Base-by-base conservation (phyloP, 2,797 vertebrate genomes). In the Notoglanidium macrostoma region DNA sequence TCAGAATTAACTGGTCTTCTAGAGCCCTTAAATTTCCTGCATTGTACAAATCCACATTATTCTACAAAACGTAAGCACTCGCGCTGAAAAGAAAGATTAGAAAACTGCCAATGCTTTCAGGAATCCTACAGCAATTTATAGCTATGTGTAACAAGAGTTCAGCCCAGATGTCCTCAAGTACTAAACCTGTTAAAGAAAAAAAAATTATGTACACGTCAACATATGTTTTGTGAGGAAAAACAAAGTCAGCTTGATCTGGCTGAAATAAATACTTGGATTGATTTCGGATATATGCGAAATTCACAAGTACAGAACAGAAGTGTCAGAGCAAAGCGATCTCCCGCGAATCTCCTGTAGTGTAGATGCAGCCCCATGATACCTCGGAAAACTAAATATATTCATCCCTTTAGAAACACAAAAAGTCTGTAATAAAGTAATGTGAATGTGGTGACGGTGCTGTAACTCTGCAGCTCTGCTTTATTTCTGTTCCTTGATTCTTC, bases 231-330 rank as follows among this genome's bases (percentile, higher is more conserved):
- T 26, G 17, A 68, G 68, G 40, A 86, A 86, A 84, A 83, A 17
- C 70, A 67, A 73, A 59, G 19, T 23, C 35, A 46, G 70, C 80
- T 82, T 72, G 86, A 89, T 84, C 70, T 78, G 61, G 51, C 40
- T n/a, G 44, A 70, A 87, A 84, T 86, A 85, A 91, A 91, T 88
- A 90, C 83, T 86, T 87, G 8, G 81, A 87, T 51, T 83, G 72
- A 84, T 87, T 85, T 85, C 44, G 32, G 79, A 83, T 70, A 74
- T 40, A 55, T 46, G 74, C 80, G 86, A 87, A 83, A 84, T 61
- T 44, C 79, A 72, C 81, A 86, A 86, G 70, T 76, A 59, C 77
- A 35, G 49, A 35, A 35, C 68, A 83, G 61, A 82, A 32, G 23
- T 44, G n/a, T 82, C 15, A 19, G 73, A 76, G 17, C 29, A 59